A percentile compares a stretch with the other conserved stretches of the same genome.
Evolutionary conservation across 2,888 invertebrate species (phyloP).

Genomic region (Reticulitermes lucifugus): DNA sequence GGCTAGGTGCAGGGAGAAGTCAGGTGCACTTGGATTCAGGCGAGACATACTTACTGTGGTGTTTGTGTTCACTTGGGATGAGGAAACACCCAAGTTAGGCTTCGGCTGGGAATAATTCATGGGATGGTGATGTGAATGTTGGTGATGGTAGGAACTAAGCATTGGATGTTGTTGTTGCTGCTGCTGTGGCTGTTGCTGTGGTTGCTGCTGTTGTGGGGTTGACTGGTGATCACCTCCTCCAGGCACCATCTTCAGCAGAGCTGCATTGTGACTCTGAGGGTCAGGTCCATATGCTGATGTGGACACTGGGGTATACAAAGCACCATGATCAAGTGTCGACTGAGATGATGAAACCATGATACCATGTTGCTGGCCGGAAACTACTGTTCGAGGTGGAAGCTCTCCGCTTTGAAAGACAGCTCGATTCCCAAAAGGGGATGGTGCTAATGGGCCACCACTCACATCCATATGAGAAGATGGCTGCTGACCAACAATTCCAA

Average conservation of each 20-base stretch:
- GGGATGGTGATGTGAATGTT: conserved; percentile 45
- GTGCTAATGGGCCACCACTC: conserved; percentile 1
- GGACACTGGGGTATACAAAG: conserved; percentile 44
- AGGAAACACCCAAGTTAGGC: conserved; percentile 34
- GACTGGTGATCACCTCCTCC: conserved; percentile 57
- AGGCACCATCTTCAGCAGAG: conserved; percentile 64
- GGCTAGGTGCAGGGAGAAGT: conserved; percentile 71
- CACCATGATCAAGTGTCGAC: conserved; percentile 37
- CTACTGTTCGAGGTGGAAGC: conserved; percentile 33
- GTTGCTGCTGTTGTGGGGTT: conserved; percentile 54
- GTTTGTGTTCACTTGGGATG: conserved; percentile 47
- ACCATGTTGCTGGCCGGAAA: conserved; percentile 40
- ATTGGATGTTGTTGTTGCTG: conserved; percentile 55
- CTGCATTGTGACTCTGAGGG: conserved; percentile 54
- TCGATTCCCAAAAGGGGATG: conserved; percentile 41
- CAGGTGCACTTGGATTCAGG: conserved; percentile 84
- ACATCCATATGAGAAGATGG: conserved; percentile 39
- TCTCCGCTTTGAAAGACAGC: conserved; percentile 42
- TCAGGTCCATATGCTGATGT: conserved; percentile 40
- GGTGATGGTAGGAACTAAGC: conserved; percentile 46
- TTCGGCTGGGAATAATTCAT: conserved; percentile 46
- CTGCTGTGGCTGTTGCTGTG: conserved; percentile 52
- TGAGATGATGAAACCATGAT: conserved; percentile 48
- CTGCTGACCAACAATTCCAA: conserved; percentile 44
- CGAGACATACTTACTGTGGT: conserved; percentile 72